Evolutionary conservation across 2,113 vertebrate genomes (phyloP), one percentile per base, ranked within the genome.

Genomic region (Balaenoptera acutorostrata): DNA sequence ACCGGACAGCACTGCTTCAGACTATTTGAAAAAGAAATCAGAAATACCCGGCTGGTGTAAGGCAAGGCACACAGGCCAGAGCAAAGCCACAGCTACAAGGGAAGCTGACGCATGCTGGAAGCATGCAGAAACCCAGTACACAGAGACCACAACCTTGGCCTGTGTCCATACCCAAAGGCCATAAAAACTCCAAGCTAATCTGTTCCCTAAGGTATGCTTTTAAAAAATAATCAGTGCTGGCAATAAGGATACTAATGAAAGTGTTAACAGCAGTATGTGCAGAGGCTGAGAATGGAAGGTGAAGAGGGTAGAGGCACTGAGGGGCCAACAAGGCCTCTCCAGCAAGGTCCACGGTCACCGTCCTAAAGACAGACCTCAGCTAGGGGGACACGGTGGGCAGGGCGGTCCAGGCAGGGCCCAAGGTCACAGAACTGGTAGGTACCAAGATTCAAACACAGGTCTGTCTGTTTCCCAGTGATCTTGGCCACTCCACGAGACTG

Each of bases 141-240:
- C 33, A 69, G 69, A 93, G 68, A 68, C 92, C 77, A 84, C 75
- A 93, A 23, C 29, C 63, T 36, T 95, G 90, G 93, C 90, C 36
- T 31, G 13, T 9, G 61, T 95, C 95, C 94, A 96, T 29, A 82
- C 29, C 74, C 61, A 87, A 71, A 69, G 92, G 78, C 94, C 95
- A 96, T 64, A 93, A 91, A 91, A 96, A 86, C 85, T 49, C 87
- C 59, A 77, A 93, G 86, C 29, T 55, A 57, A 95, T 91, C 81
- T 87, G 41, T 63, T 82, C 61, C 59, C 71, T 86, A 96, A 97
- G 78, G 87, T 63, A 80, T 3, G 11, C 83, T 93, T 97, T 93
- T n/a, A n/a, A 95, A 91, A 96, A 95, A 46, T 17, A 81, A 66
- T 68, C 41, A 89, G 82, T n/a, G 68, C 44, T 66, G 72, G 90